These are phyloP conservation scores for Halcyon senegalensis DNA, from an alignment of 2,113 vertebrate genomes.

Conservation along the genomic window DNA sequence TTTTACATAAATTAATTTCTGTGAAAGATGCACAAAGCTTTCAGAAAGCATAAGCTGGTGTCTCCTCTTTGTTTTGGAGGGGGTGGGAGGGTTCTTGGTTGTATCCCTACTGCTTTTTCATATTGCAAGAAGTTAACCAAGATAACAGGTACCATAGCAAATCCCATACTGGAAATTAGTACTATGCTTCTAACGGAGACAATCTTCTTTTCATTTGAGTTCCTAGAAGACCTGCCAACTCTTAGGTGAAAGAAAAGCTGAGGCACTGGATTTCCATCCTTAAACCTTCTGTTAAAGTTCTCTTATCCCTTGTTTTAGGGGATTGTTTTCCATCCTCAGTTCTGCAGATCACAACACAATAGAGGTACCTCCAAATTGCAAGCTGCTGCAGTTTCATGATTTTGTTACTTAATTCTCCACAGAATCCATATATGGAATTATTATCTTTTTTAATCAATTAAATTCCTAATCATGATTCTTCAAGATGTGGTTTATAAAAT, in stretches of 20 bases:
- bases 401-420: neutral
- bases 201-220: neutral
- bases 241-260: neutral
- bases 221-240: neutral
- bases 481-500: neutral
- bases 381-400: neutral
- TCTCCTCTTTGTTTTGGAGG: neutral
- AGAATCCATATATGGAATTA: neutral
- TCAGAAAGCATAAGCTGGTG: neutral
- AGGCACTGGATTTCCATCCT: neutral
- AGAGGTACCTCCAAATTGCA: neutral
- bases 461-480: neutral
- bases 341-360: neutral
- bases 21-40: neutral
- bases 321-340: neutral
- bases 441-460: neutral
- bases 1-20: neutral
- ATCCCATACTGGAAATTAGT: neutral
- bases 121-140: neutral
- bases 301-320: neutral
- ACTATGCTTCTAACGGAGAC: neutral
- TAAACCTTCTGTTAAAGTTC: neutral
- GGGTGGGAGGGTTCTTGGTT: neutral
- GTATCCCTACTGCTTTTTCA: neutral
- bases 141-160: neutral